Conservation (phyloP, 2,113 vertebrate species). For the Tachycineta bicolor region DNA sequence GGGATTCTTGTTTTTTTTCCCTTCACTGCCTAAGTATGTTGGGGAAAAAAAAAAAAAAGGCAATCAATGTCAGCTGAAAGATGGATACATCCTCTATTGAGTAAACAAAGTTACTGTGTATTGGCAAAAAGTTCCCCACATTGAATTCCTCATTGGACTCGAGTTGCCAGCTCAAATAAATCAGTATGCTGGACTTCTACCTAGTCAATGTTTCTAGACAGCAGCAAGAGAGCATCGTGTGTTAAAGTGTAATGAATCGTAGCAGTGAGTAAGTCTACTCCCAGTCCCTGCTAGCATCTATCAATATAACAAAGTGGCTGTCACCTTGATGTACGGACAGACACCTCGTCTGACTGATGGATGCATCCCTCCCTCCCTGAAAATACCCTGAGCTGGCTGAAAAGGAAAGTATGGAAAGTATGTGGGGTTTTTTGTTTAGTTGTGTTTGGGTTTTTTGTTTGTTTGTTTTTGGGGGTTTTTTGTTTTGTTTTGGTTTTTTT, state of each 20-base stretch:
- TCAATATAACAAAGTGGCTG: slow-evolving; percentile 33
- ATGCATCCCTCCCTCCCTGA: neutral
- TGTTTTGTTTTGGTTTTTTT: too few species aligned
- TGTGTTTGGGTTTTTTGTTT: too few species aligned
- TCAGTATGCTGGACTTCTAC: slow-evolving; percentile 23
- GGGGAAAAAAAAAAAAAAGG: neutral
- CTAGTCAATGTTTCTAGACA: slow-evolving; percentile 31
- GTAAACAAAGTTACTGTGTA: slow-evolving; percentile 57
- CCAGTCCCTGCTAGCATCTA: neutral
- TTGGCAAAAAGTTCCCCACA: slow-evolving; percentile 52
- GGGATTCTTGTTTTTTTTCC: neutral
- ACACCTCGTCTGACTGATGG: neutral
- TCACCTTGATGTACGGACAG: neutral
- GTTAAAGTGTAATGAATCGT: slow-evolving; percentile 44
- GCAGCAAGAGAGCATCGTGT: neutral
- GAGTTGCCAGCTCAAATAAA: slow-evolving; percentile 45
- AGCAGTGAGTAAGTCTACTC: slow-evolving; percentile 39
- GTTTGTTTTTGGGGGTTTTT: too few species aligned
- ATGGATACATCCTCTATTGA: slow-evolving; percentile 16
- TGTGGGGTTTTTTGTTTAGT: too few species aligned
- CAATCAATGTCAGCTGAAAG: slow-evolving; percentile 41
- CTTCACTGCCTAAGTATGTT: neutral
- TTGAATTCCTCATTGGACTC: slow-evolving; percentile 24
- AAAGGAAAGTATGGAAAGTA: neutral
- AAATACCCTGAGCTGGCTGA: neutral